Conservation (phyloP, 2,797 vertebrate genomes). For the Acipenser oxyrinchus region DNA sequence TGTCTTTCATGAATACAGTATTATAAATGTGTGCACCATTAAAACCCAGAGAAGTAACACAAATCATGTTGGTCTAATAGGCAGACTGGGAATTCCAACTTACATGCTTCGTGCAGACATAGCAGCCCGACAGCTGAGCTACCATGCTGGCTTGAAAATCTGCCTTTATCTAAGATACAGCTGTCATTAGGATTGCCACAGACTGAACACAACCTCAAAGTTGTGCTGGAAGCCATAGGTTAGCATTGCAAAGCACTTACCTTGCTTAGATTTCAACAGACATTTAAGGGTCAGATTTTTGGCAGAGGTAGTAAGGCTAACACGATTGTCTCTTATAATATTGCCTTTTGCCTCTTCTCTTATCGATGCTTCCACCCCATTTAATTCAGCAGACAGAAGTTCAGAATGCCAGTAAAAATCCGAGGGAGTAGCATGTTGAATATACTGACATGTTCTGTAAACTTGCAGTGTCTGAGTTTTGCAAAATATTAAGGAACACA, state of each 20-base stretch:
- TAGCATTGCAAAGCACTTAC: constrained; percentile 3
- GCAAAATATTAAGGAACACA: no score
- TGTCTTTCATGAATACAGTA: no score
- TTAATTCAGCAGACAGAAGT: background rate
- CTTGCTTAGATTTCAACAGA: background rate
- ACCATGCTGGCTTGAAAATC: background rate
- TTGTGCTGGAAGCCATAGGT: background rate
- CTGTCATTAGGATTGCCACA: background rate
- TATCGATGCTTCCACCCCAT: background rate
- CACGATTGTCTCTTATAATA: background rate
- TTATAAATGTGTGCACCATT: no score
- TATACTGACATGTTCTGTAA: background rate
- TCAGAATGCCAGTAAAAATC: background rate
- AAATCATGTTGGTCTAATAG: no score
- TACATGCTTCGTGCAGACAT: background rate
- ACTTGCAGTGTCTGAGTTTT: background rate
- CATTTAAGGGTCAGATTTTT: background rate
- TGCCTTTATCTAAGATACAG: background rate
- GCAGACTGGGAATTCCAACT: no score
- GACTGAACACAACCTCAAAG: background rate
- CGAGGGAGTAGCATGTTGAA: background rate
- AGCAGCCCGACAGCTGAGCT: background rate
- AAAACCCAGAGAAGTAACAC: no score
- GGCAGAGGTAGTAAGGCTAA: constrained; percentile 4
- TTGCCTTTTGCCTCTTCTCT: background rate